phyloP scores from a whole-genome alignment of 2,113 vertebrate species.

The Daboia siamensis region DNA sequence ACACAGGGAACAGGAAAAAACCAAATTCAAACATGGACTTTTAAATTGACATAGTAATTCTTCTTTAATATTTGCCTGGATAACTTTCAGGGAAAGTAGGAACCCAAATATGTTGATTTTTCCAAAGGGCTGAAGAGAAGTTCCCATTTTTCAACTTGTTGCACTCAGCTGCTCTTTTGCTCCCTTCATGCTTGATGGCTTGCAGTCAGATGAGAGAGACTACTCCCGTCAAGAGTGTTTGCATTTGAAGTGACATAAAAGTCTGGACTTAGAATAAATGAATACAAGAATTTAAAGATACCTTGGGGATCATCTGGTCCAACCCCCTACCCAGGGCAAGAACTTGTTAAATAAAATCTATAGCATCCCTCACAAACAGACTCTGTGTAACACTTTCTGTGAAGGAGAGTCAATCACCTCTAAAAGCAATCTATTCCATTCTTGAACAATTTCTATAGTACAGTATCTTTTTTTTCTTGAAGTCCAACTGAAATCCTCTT shows the following conservation, averaged over 20 bases:
- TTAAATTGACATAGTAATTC: background rate
- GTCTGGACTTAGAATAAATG: background rate
- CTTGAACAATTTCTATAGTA: background rate
- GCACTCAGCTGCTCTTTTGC: background rate
- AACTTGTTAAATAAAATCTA: background rate
- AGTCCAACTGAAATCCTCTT: background rate
- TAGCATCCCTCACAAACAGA: background rate
- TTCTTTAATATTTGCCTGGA: background rate
- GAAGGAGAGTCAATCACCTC: background rate
- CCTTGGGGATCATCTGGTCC: background rate
- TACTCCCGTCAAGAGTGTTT: background rate
- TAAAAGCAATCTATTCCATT: background rate
- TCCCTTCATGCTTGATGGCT: background rate
- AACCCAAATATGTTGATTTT: background rate
- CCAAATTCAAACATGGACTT: background rate
- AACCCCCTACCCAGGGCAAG: background rate
- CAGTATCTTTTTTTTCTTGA: background rate
- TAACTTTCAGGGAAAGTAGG: background rate
- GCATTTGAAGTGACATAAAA: background rate
- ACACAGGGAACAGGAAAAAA: background rate
- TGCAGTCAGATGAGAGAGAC: background rate
- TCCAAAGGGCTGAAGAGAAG: background rate
- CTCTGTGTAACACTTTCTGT: background rate
- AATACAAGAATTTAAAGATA: background rate
- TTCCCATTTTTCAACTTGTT: background rate